Evolutionary conservation across 92 coral and sea anemone genomes (phyloP).

Genomic region (Blastomussa wellsi): DNA sequence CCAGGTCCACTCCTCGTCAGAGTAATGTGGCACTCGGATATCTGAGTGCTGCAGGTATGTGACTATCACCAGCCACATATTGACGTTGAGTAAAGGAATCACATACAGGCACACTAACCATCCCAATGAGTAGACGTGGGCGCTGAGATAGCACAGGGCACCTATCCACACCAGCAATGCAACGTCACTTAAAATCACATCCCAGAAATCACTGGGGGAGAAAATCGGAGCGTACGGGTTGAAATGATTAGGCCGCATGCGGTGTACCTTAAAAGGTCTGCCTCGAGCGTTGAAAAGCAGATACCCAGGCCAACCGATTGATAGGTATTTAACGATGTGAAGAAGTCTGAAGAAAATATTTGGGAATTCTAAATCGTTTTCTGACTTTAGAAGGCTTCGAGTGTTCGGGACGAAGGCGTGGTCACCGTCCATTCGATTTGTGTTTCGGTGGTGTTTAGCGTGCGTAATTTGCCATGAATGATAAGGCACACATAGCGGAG

Average conservation of each 20-base stretch:
- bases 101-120: constrained; percentile 75
- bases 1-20: constrained; percentile 90
- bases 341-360: constrained; percentile 53
- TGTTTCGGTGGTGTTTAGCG: constrained; percentile 77
- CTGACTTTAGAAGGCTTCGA: constrained; percentile 52
- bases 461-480: constrained; percentile 88
- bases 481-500: constrained; percentile 73
- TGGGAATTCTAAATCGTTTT: constrained; percentile 71
- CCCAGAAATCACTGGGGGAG: constrained; percentile 71
- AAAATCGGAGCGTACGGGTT: constrained; percentile 73
- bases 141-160: constrained; percentile 52
- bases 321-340: constrained; percentile 63
- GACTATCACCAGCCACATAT: constrained; percentile 86
- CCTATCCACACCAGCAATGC: constrained; percentile 72
- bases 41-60: constrained; percentile 91
- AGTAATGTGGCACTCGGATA: constrained; percentile 75
- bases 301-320: constrained; percentile 82
- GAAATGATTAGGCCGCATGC: constrained; percentile 65
- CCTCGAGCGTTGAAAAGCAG: constrained; percentile 79
- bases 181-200: constrained; percentile 75
- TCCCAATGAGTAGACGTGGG: constrained; percentile 45
- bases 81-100: constrained; percentile 64
- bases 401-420: constrained; percentile 88
- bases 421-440: constrained; percentile 87
- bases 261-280: constrained; percentile 39